These are phyloP conservation scores for Sminthurides bifidus DNA, from an alignment of 1,140 invertebrate genomes.

Conservation along the genomic window DNA sequence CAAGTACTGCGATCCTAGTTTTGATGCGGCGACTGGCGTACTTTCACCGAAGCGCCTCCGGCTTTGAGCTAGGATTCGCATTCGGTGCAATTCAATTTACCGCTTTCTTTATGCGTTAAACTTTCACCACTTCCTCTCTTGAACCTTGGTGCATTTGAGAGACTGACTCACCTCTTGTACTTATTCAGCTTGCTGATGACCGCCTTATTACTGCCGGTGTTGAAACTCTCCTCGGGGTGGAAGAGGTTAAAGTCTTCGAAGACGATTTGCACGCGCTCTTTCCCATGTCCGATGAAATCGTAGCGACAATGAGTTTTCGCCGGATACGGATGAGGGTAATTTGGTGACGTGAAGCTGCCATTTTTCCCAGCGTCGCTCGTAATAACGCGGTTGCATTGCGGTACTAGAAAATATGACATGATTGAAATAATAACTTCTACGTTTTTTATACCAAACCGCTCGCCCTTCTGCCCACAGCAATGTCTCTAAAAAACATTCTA, in stretches of 20 bases:
- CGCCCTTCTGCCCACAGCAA: no score
- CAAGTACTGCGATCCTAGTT: no score
- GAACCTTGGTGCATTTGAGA: no score
- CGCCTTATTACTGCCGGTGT: background rate
- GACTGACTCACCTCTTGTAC: background rate
- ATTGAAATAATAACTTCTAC: no score
- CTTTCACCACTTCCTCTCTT: no score
- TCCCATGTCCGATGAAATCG: slow-evolving; percentile 68
- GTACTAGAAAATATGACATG: slow-evolving; percentile 15
- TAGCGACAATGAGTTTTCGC: slow-evolving; percentile 62
- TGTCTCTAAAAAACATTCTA: no score
- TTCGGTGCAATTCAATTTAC: no score
- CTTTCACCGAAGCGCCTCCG: no score
- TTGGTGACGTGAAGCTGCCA: slow-evolving; percentile 48
- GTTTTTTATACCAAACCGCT: no score
- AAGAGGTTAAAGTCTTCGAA: slow-evolving; percentile 61
- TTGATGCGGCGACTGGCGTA: no score
- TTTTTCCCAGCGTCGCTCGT: slow-evolving; percentile 28
- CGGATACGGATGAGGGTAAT: slow-evolving; percentile 60
- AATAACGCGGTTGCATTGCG: slow-evolving; percentile 29
- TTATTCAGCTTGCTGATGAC: background rate
- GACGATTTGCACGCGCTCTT: slow-evolving; percentile 45
- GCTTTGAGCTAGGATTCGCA: no score
- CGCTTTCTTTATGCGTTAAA: no score
- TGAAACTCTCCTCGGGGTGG: slow-evolving; percentile 39